Conservation (phyloP, 2,797 vertebrate genomes). For the Pterois miles region DNA sequence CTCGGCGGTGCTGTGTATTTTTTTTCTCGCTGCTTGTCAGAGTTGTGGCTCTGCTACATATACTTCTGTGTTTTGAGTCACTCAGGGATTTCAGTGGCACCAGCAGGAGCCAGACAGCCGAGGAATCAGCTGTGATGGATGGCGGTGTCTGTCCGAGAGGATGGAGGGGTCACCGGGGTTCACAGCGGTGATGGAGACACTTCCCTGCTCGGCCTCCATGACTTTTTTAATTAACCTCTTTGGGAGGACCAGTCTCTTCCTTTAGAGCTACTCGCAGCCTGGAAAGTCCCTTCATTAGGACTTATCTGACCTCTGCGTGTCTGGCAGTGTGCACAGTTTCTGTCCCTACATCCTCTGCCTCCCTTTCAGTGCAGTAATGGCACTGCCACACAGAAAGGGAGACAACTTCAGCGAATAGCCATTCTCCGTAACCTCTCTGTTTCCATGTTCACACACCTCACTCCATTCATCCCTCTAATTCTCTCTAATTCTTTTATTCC, state of each 20-base stretch:
- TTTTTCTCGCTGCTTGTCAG: constrained; percentile 54
- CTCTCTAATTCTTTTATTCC: constrained; percentile 28
- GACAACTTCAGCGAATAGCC: neutral
- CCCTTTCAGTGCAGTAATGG: constrained; percentile 29
- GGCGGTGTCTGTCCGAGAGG: constrained; percentile 51
- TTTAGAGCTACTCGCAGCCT: constrained; percentile 61
- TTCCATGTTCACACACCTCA: constrained; percentile 2
- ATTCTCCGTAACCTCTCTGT: constrained; percentile 1
- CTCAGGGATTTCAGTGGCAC: constrained; percentile 55
- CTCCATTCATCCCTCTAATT: constrained; percentile 28
- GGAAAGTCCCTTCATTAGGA: constrained; percentile 64
- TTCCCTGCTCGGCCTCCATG: constrained; percentile 53
- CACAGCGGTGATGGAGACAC: constrained; percentile 65
- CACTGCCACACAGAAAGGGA: constrained; percentile 15
- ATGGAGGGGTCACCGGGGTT: constrained; percentile 58
- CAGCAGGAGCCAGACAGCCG: constrained; percentile 26
- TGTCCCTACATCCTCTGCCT: constrained; percentile 23
- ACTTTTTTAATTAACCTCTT: constrained; percentile 79
- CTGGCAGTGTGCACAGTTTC: constrained; percentile 14
- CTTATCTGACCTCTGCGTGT: constrained; percentile 63
- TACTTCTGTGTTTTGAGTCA: constrained; percentile 59
- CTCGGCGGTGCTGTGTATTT: constrained; percentile 10
- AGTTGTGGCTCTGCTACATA: constrained; percentile 38
- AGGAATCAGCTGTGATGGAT: constrained; percentile 72
- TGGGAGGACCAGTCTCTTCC: constrained; percentile 61